Evolutionary conservation across 2,113 vertebrate species (phyloP).

Genomic region (Tetrax tetrax): DNA sequence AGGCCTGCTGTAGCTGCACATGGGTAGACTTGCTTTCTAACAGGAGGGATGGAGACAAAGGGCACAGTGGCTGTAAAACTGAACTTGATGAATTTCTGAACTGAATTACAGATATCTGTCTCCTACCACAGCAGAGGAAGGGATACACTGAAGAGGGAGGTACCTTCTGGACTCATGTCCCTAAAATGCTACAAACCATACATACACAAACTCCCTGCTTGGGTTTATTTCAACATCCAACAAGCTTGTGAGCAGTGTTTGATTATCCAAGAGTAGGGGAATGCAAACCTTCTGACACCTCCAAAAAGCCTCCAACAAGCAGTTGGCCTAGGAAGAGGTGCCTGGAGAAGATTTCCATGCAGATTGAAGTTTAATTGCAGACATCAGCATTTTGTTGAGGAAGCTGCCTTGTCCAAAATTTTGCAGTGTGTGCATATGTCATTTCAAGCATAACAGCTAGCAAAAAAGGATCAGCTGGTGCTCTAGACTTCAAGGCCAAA

Average conservation of each 20-base stretch:
- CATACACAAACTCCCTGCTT: background rate
- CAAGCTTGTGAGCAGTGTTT: background rate
- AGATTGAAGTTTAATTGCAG: constrained; percentile 49
- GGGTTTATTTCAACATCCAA: background rate
- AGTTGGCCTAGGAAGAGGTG: constrained; percentile 21
- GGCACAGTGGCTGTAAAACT: background rate
- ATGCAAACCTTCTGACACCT: constrained; percentile 39
- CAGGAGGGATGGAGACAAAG: background rate
- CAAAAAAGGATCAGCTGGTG: constrained; percentile 55
- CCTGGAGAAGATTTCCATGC: constrained; percentile 45
- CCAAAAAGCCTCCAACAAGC: constrained; percentile 23
- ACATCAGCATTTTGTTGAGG: constrained; percentile 42
- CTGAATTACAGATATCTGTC: background rate
- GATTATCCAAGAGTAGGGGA: constrained; percentile 22
- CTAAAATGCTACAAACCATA: background rate
- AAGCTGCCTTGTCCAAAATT: constrained; percentile 15
- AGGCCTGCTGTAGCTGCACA: background rate
- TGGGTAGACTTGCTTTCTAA: background rate
- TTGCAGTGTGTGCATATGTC: background rate
- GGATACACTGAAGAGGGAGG: background rate
- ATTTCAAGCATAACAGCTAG: constrained; percentile 32
- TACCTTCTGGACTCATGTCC: background rate
- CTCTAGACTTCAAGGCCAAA: constrained; percentile 15
- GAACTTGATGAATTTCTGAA: background rate
- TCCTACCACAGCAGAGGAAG: background rate